Conservation (phyloP, 2,113 vertebrate species). For the Brienomyrus longianalis region DNA sequence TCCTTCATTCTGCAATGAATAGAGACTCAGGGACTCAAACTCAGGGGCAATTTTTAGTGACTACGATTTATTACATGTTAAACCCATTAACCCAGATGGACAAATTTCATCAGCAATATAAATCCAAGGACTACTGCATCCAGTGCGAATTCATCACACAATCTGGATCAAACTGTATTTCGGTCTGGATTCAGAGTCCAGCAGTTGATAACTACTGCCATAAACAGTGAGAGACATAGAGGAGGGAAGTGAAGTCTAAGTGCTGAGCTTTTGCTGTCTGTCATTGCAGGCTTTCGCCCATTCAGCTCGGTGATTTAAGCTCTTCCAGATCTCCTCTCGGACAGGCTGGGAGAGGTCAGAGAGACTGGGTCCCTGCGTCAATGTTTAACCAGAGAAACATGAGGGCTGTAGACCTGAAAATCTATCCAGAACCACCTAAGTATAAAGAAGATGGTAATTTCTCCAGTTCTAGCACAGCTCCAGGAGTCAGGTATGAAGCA, state of each 20-base stretch:
- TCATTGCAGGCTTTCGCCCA: neutral
- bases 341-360: neutral
- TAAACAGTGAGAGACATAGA: neutral
- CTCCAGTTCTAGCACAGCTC: neutral
- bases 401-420: neutral
- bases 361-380: slow-evolving; percentile 2
- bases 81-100: neutral
- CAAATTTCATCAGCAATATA: neutral
- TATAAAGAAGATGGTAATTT: neutral
- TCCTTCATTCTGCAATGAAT: neutral
- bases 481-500: neutral
- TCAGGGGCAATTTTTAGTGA: neutral
- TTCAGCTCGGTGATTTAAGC: slow-evolving; percentile 10
- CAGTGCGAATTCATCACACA: neutral
- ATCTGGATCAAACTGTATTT: neutral
- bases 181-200: neutral
- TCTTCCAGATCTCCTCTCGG: neutral
- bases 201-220: neutral
- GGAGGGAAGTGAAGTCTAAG: neutral
- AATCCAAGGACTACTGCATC: neutral
- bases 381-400: slow-evolving; percentile 12
- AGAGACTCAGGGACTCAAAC: neutral
- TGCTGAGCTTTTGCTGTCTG: neutral
- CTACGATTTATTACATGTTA: neutral
- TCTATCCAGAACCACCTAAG: neutral